phyloP scores from a whole-genome alignment of 2,113 vertebrate genomes.

The Calidris pygmaea region DNA sequence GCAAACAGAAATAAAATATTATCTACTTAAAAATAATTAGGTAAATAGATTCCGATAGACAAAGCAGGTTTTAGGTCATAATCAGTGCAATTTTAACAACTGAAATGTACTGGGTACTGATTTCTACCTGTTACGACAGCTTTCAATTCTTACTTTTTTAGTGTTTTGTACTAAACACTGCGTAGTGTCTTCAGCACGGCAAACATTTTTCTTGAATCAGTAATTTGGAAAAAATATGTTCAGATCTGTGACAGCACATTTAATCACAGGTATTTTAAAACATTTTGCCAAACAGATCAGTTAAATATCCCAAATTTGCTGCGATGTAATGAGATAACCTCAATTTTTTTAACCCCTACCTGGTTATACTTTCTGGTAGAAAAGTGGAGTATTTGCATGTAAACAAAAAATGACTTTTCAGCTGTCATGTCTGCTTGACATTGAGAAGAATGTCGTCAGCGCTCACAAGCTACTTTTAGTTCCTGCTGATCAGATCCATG shows the following conservation, averaged over 20 bases:
- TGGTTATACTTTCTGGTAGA: neutral
- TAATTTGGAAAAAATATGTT: neutral
- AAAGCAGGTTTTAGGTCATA: neutral
- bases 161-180: neutral
- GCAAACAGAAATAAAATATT: constrained; percentile 6
- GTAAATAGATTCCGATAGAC: neutral
- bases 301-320: neutral
- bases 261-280: neutral
- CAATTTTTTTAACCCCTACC: neutral
- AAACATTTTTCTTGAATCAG: neutral
- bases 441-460: neutral
- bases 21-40: constrained; percentile 15
- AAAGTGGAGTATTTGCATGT: neutral
- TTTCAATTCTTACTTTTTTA: neutral
- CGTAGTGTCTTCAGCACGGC: neutral
- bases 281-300: neutral
- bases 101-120: neutral
- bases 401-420: neutral
- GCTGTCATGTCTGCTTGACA: neutral
- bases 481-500: neutral
- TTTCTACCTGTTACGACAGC: neutral
- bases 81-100: neutral
- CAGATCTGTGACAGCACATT: neutral
- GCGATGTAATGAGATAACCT: neutral
- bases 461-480: neutral